Conservation (phyloP, 2,888 invertebrate genomes). For the Mesorhabditis belari region DNA sequence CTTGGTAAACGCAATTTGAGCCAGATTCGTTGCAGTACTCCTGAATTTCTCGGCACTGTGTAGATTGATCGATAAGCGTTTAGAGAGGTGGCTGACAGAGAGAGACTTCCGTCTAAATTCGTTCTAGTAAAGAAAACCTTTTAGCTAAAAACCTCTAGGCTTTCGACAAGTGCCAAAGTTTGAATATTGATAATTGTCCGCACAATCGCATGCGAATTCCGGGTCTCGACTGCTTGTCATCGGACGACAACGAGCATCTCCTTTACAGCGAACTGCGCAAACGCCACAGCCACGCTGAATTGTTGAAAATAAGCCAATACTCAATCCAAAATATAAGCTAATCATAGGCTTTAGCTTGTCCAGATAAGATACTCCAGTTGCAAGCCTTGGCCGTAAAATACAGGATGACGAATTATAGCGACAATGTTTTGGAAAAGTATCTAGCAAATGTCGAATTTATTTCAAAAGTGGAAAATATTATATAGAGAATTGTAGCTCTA, state of each 20-base stretch:
- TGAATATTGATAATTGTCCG: conserved; percentile 15
- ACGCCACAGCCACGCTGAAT: conserved; percentile 15
- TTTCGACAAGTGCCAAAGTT: conserved; percentile 12
- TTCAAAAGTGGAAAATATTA: no score
- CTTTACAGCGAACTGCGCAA: conserved; percentile 13
- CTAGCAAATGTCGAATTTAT: no score
- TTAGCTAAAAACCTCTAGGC: conserved; percentile 7
- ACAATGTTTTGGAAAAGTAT: no score
- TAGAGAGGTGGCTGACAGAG: conserved; percentile 18
- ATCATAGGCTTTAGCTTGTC: no score
- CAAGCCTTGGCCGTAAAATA: no score
- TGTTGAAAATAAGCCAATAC: no score
- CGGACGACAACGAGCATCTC: conserved; percentile 15
- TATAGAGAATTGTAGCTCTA: no score
- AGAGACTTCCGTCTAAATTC: conserved; percentile 16
- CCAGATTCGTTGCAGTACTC: conserved; percentile 22
- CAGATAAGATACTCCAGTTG: no score
- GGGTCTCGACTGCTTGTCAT: conserved; percentile 9
- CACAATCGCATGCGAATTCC: conserved; percentile 19
- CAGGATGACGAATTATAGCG: no score
- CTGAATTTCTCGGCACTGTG: conserved; percentile 19
- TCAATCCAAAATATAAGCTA: no score
- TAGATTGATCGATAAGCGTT: conserved; percentile 14
- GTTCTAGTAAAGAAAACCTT: background rate
- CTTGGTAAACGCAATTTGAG: conserved; percentile 22